Percentiles rank a stretch among this genome's conserved stretches.
phyloP scores from a whole-genome alignment of 2,797 vertebrate species.

The Gallinago stenura region DNA sequence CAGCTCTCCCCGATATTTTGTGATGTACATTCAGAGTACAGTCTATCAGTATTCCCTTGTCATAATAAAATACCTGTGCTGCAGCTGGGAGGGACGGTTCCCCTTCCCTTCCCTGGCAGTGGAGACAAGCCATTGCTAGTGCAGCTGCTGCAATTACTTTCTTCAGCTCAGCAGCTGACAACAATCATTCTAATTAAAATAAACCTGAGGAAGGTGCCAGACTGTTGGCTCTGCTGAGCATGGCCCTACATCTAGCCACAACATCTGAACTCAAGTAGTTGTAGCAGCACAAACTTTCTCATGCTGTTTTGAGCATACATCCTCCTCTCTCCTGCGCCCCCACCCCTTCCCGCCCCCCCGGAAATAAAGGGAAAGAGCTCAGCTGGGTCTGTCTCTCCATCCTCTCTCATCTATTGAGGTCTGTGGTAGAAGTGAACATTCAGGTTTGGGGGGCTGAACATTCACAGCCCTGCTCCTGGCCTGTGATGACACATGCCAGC shows the following conservation, averaged over 20 bases:
- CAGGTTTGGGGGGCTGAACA: neutral
- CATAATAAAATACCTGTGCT: neutral
- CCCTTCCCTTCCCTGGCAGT: neutral
- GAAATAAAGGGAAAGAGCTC: neutral
- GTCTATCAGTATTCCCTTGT: neutral
- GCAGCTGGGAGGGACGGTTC: neutral
- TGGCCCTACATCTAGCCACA: accelerated
- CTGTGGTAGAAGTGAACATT: neutral
- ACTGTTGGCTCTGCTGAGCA: neutral
- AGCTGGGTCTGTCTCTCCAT: neutral
- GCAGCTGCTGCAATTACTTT: neutral
- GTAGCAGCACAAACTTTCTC: neutral
- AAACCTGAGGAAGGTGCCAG: neutral
- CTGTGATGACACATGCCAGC: neutral
- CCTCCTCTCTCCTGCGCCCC: neutral
- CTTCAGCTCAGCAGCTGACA: neutral
- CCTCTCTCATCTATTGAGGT: neutral
- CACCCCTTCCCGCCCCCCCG: neutral
- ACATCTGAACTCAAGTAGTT: neutral
- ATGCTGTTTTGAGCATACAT: neutral
- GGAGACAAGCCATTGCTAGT: neutral
- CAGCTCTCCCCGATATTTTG: neutral
- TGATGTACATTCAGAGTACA: neutral
- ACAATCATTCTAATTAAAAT: neutral
- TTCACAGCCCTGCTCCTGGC: neutral